Base-by-base conservation (phyloP, 2,888 invertebrate species). In the Drosophila austrosaltans region DNA sequence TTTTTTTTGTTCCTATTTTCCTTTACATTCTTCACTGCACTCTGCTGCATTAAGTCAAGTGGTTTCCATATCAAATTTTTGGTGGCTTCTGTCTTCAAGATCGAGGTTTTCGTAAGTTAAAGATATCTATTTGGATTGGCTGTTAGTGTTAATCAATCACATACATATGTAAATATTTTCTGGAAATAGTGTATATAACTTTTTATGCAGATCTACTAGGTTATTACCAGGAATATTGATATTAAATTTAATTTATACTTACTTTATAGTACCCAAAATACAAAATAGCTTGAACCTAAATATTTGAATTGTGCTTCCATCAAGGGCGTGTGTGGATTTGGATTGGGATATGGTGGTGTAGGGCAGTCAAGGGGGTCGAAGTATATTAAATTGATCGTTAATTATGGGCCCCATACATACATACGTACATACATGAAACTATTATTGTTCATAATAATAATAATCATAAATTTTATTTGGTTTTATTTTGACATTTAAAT, bases 291-390 rank as follows among this genome's bases (percentile, higher is more conserved):
- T 39, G 7, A 65, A 56, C 63, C 82, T 85, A 87, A 74, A 77
- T 65, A 63, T 66, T 75, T 84, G 88, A 84, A 84, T 84, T 84
- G 84, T 84, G 84, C 89, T 84, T 89, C 84, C 89, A 77, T 77
- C 66, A 32, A 42, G 40, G 48, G 25, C 12, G 22, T 25, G 7
- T 48, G 16, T 4, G 4, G 3, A 7, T 40, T n/a, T 4, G 10
- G 12, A 25, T 48, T 10, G 48, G 70, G 75, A 48, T 67, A 59
- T 16, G 39, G 54, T 16, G 16, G 16, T 25, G 58, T 40, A 56
- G 54, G 58, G 72, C 39, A 30, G 10, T 1, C 30, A 44, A 54
- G 30, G 58, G 28, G 72, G 67, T 61, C 5, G 56, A 60, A 53
- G 28, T 53, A 22, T 16, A 10, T 12, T 59, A 1, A 48, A 48